Evolutionary conservation across 1,140 invertebrate species (phyloP), one percentile per base, ranked within the genome.

Genomic region (Diorhabda carinulata): DNA sequence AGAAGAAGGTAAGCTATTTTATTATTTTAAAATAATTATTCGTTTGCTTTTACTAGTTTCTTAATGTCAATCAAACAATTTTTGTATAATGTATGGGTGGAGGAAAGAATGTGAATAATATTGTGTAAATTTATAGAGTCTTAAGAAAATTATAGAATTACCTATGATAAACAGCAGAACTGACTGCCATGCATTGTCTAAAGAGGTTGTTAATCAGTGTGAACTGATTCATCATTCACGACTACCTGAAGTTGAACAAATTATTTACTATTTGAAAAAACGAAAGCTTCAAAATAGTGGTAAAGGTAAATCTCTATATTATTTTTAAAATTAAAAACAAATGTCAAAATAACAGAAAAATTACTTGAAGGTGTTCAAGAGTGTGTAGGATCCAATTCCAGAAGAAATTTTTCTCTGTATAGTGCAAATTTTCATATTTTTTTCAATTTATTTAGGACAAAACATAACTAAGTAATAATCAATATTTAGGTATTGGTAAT

Each of bases 181-280:
- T 40, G 90, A 97, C 83, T 90, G 95, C 71, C 84, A 87, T 68
- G 85, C 87, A 3, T 80, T 98, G 69, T 92, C 95, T 3, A 90
- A 89, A 76, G 92, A 96, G 84, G 92, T 98, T 5, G 88, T 97
- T 57, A 89, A 92, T 68, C 92, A 94, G 82, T 97, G 95, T 83
- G 90, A 91, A 77, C 83, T 97, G 10, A 96, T 98, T 77, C 92
- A 95, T 80, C 88, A 90, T 66, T 91, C 90, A 2, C 92, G 94
- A 81, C 77, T 93, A 42, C 85, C 87, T 7, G 94, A 97, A 83
- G 91, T 98, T 3, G 93, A 97, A 80, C 94, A 96, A 78, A 85
- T 96, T n/a, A 89, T 97, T 72, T 93, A 91, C 81, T 97, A 96
- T 83, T 83, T 98, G 43, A 92, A 96, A 82, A 95, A 92, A 81